These are phyloP conservation scores for Parauchenoglanis punctatus DNA, from an alignment of 2,797 vertebrate species.

Conservation along the genomic window DNA sequence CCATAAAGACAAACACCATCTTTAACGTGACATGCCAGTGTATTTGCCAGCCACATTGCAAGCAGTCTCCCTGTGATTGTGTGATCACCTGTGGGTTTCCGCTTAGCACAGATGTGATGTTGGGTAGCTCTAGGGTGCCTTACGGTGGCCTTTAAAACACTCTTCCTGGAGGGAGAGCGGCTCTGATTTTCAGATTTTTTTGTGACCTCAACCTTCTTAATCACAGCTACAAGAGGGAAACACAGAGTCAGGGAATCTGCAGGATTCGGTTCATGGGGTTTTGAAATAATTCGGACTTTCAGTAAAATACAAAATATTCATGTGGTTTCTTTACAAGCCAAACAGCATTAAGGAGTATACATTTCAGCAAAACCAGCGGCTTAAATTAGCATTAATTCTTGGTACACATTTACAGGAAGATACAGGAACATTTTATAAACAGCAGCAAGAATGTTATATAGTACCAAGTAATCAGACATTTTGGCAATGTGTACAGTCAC, in stretches of 20 bases:
- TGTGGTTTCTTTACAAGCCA: not conserved
- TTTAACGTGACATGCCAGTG: conserved; percentile 71
- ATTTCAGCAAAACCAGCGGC: not conserved
- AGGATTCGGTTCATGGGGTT: conserved; percentile 17
- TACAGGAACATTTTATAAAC: not conserved
- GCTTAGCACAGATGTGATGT: conserved; percentile 93
- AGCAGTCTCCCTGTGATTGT: conserved; percentile 55
- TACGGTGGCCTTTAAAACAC: conserved; percentile 87
- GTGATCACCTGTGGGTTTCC: conserved; percentile 95
- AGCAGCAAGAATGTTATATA: not conserved
- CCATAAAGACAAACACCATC: conserved; percentile 68
- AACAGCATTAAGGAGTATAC: not conserved
- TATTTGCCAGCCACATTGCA: conserved; percentile 85
- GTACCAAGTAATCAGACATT: not conserved
- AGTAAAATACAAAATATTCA: not conserved
- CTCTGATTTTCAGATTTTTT: conserved; percentile 94
- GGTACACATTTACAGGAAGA: not conserved
- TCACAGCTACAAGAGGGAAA: conserved; percentile 87
- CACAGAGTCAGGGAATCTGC: conserved; percentile 76
- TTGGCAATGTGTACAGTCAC: not conserved
- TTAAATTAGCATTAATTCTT: not conserved
- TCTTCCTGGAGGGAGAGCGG: conserved; percentile 95
- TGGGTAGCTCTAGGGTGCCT: conserved; percentile 93
- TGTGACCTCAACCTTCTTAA: conserved; percentile 96
- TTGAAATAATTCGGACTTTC: not conserved